Percentiles rank a stretch among this genome's conserved stretches.
Conservation (phyloP, 2,797 vertebrate genomes). For the Intellagama lesueurii region DNA sequence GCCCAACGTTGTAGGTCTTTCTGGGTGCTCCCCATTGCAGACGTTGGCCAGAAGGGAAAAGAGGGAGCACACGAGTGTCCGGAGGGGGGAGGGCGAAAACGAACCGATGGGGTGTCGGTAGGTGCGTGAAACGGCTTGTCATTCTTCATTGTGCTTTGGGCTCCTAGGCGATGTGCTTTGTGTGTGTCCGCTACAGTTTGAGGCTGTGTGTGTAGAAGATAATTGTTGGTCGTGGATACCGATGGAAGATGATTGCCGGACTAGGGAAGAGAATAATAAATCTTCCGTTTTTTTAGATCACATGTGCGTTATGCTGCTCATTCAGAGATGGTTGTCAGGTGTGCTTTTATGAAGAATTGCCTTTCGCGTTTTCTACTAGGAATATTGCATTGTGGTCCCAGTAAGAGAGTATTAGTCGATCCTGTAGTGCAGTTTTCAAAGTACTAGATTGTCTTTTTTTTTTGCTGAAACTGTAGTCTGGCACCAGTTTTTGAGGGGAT, state of each 20-base stretch:
- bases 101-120: neutral
- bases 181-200: neutral
- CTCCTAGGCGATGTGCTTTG: neutral
- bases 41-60: neutral
- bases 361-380: too few relatives aligned
- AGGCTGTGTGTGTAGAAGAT: too few relatives aligned
- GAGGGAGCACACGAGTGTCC: neutral
- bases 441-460: neutral
- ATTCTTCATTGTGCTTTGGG: too few relatives aligned
- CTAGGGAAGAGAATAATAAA: neutral
- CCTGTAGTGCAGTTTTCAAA: neutral
- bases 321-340: neutral
- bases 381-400: neutral
- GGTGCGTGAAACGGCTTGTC: neutral
- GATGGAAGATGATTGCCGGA: neutral
- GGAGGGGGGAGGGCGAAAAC: too few relatives aligned
- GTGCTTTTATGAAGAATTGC: neutral
- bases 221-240: neutral
- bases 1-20: neutral
- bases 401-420: neutral
- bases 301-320: neutral
- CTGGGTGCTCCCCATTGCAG: too few relatives aligned
- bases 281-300: too few relatives aligned
- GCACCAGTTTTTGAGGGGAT: constrained; percentile 4
- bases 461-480: neutral